Evolutionary conservation across 2,888 invertebrate species (phyloP), one percentile per base, ranked within the genome.

Genomic region (Trissoscelio sp.): DNA sequence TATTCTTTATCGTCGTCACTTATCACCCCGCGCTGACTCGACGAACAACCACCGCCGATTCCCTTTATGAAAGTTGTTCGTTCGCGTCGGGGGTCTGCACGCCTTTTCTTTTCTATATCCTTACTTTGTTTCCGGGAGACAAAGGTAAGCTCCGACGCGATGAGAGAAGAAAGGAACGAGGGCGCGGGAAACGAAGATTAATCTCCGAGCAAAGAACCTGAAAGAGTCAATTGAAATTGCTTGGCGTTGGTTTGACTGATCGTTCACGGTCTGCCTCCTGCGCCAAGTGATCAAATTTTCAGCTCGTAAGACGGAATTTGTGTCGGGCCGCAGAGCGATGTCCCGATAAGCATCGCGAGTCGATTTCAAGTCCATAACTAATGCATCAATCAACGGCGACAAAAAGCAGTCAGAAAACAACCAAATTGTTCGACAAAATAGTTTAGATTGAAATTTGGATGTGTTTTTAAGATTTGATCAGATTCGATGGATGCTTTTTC

Each of bases 191-290:
- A 79, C 79, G 79, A 79, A 79, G 79, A 80, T 79, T 79, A 83
- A 79, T 77, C 77, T 77, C 20, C 69, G 60, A 73, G 64, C 75
- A 55, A 79, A 73, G 77, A 79, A 73, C 70, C 70, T 79, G 82
- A 82, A 82, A 82, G 78, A 82, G 82, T 78, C 82, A 82, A 82
- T 82, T 82, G 82, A 82, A 82, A 82, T 82, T 82, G 78, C 78
- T 79, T 51, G 82, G 82, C 78, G 82, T 74, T 74, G 78, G 82
- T 82, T 82, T 78, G 82, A 82, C 82, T 82, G 82, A 82, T 82
- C 82, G 82, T 82, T 78, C 69, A 78, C 64, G 73, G 81, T 81
- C 66, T 22, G 70, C 72, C 77, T 81, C 37, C 72, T 58, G 72
- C 77, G 77, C 72, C 34, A 73, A 77, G 78, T 69, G 78, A 81